Evolutionary conservation across 23 tunicate genomes (phyloP).

Genomic region (Diplosoma virens): DNA sequence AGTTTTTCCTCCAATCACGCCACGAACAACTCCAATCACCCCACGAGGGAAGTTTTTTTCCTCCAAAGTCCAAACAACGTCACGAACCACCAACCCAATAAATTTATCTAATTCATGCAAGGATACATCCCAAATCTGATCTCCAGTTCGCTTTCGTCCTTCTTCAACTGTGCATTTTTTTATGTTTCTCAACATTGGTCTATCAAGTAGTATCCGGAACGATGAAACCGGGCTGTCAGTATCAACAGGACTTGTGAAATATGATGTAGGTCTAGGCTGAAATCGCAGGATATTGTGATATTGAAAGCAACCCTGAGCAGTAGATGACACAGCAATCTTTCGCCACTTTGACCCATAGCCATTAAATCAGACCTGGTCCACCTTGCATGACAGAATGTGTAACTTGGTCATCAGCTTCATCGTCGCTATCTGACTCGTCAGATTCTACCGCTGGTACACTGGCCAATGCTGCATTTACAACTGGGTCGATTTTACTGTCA

Average conservation of each 20-base stretch:
- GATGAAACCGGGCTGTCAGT: conserved; percentile 12
- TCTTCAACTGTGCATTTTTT: too few relatives aligned
- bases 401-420: conserved; percentile 19
- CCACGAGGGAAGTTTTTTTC: too few relatives aligned
- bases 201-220: too few relatives aligned
- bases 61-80: too few relatives aligned
- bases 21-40: too few relatives aligned
- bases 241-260: too few relatives aligned
- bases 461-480: conserved; percentile 12
- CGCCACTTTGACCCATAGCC: conserved; percentile 23
- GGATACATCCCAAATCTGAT: conserved; percentile 15
- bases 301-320: conserved; percentile 30
- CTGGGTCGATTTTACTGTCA: too few relatives aligned
- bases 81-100: conserved; percentile 22
- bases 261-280: conserved; percentile 17
- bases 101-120: conserved; percentile 29
- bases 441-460: conserved; percentile 9
- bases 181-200: too few relatives aligned
- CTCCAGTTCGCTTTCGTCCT: too few relatives aligned
- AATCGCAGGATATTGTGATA: conserved; percentile 28
- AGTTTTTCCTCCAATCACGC: too few relatives aligned
- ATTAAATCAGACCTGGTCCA: conserved; percentile 24
- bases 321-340: conserved; percentile 22
- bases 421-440: conserved; percentile 7
- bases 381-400: conserved; percentile 5